A percentile compares a stretch with the other conserved stretches of the same genome.
These are phyloP conservation scores for Bimastos eiseni DNA, from an alignment of 2,888 invertebrate species.

Conservation along the genomic window DNA sequence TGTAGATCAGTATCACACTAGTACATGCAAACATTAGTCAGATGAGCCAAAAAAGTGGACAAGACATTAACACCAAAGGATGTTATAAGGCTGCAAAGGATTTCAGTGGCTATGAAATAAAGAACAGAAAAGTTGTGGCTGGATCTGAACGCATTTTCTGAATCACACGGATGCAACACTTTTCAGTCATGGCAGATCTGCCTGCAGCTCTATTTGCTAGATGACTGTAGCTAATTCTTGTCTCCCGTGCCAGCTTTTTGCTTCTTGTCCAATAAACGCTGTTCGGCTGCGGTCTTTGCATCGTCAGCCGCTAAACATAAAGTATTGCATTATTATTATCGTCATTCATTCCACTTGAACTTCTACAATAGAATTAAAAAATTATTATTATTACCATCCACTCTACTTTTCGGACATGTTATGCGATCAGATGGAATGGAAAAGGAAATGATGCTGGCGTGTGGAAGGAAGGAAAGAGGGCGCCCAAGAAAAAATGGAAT, in stretches of 20 bases:
- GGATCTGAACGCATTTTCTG: conserved; percentile 1
- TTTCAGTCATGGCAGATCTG: not conserved
- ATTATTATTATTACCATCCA: too few relatives aligned
- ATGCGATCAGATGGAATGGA: too few relatives aligned
- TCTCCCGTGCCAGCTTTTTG: conserved; percentile 26
- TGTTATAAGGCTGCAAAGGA: too few relatives aligned
- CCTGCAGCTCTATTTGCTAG: not conserved
- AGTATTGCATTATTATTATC: not conserved
- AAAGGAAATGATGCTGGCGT: too few relatives aligned
- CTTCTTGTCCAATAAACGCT: conserved; percentile 38
- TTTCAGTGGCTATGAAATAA: conserved; percentile 9
- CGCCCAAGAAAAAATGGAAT: too few relatives aligned
- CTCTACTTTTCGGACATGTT: too few relatives aligned
- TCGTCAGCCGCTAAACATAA: conserved; percentile 33
- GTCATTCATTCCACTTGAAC: not conserved
- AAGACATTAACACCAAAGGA: not conserved
- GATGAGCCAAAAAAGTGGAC: not conserved
- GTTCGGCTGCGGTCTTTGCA: conserved; percentile 38
- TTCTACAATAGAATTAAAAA: not conserved
- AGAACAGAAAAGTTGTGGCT: not conserved
- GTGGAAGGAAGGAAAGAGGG: too few relatives aligned
- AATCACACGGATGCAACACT: conserved; percentile 13
- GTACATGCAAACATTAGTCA: not conserved
- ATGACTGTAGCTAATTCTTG: not conserved
- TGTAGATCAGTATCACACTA: not conserved